phyloP scores from a whole-genome alignment of 2,888 invertebrate genomes.

The Lochmaea crataegi region DNA sequence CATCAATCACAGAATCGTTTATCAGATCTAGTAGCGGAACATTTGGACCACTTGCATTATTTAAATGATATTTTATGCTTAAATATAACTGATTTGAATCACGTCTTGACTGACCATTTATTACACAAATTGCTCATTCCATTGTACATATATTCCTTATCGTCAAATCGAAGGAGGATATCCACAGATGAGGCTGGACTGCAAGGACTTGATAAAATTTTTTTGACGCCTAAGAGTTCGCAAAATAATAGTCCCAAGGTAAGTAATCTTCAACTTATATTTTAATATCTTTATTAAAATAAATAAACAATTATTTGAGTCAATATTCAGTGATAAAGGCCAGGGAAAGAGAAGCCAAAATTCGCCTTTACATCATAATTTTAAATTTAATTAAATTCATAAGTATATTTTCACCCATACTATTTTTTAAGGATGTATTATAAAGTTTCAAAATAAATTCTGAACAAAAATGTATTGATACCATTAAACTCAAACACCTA shows the following conservation, averaged over 20 bases:
- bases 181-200: slow-evolving; percentile 71
- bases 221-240: slow-evolving; percentile 37
- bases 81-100: slow-evolving; percentile 91
- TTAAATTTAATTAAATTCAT: too few relatives aligned
- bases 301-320: too few relatives aligned
- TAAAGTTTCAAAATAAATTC: too few relatives aligned
- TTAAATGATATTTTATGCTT: slow-evolving; percentile 95
- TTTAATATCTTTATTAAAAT: neutral
- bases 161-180: slow-evolving; percentile 66
- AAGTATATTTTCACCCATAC: too few relatives aligned
- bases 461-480: too few relatives aligned
- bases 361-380: too few relatives aligned
- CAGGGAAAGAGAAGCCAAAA: too few relatives aligned
- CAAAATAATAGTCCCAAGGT: slow-evolving; percentile 56
- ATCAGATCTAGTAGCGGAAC: slow-evolving; percentile 95
- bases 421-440: too few relatives aligned
- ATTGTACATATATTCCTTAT: slow-evolving; percentile 90
- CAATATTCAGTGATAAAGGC: too few relatives aligned
- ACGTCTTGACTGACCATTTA: slow-evolving; percentile 93
- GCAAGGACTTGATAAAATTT: slow-evolving; percentile 60
- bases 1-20: slow-evolving; percentile 91
- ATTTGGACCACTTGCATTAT: slow-evolving; percentile 97
- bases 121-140: slow-evolving; percentile 93
- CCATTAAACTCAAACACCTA: too few relatives aligned
- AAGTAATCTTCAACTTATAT: slow-evolving; percentile 7